These are phyloP conservation scores for Tenthredo scrophulariae DNA, from an alignment of 2,888 invertebrate species.

Conservation along the genomic window DNA sequence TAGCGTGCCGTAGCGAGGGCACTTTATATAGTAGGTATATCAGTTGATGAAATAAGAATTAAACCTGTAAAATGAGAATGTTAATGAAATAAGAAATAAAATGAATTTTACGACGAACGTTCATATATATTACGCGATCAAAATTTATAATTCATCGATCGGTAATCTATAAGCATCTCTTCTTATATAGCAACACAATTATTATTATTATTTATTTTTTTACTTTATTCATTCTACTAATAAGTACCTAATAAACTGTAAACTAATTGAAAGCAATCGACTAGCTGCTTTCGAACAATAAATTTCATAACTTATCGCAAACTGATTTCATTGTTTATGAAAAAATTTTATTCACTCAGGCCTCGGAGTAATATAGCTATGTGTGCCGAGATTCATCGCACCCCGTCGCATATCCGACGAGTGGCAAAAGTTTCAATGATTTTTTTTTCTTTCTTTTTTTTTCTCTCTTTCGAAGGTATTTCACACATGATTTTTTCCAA, in stretches of 20 bases:
- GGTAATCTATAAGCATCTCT: background rate
- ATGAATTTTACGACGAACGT: background rate
- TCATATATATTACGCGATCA: background rate
- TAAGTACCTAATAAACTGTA: background rate
- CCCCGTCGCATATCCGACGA: background rate
- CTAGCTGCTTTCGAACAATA: background rate
- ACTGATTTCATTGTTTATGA: background rate
- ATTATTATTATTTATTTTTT: background rate
- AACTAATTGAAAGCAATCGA: background rate
- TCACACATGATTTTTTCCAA: background rate
- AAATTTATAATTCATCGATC: background rate
- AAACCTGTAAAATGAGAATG: background rate
- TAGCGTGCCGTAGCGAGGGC: background rate
- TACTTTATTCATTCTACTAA: background rate
- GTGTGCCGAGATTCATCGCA: background rate
- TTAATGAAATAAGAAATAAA: background rate
- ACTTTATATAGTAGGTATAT: background rate
- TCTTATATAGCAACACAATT: background rate
- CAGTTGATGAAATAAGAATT: background rate
- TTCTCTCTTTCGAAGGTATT: background rate
- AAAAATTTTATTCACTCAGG: background rate
- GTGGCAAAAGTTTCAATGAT: background rate
- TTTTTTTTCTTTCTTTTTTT: background rate
- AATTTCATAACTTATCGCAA: background rate
- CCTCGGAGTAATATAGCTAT: background rate